Evolutionary conservation across 2,797 vertebrate genomes (phyloP).

Genomic region (Characodon lateralis): DNA sequence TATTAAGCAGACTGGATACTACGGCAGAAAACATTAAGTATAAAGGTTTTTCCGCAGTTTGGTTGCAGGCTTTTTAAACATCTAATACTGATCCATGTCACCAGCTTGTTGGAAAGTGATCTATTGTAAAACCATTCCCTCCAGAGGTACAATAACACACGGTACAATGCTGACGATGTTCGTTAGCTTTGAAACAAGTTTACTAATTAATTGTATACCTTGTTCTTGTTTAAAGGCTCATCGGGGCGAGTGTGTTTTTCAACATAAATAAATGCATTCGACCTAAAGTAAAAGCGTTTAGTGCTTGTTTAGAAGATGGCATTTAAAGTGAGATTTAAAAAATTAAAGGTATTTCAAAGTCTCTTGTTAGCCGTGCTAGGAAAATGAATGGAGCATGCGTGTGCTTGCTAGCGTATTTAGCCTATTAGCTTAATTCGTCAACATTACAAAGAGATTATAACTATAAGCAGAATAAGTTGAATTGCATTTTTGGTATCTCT

Average conservation of each 20-base stretch:
- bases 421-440: slow-evolving; percentile 31
- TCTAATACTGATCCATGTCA: not conserved
- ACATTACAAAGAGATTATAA: slow-evolving; percentile 11
- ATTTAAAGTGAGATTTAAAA: slow-evolving; percentile 28
- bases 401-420: slow-evolving; percentile 62
- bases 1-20: slow-evolving; percentile 6
- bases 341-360: slow-evolving; percentile 31
- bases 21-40: not conserved
- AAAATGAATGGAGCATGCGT: slow-evolving; percentile 79
- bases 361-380: slow-evolving; percentile 40
- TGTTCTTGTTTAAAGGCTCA: not conserved
- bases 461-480: not conserved
- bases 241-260: rapidly evolving
- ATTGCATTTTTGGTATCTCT: rapidly evolving
- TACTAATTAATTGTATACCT: slow-evolving; percentile 42
- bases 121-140: not conserved
- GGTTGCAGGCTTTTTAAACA: not conserved
- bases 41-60: not conserved
- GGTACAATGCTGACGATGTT: slow-evolving; percentile 34
- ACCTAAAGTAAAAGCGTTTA: rapidly evolving
- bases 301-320: not conserved
- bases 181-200: slow-evolving; percentile 52
- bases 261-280: not conserved
- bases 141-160: slow-evolving; percentile 14
- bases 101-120: not conserved